phyloP scores from a whole-genome alignment of 2,888 invertebrate species.

The Dicyrtoma fusca region DNA sequence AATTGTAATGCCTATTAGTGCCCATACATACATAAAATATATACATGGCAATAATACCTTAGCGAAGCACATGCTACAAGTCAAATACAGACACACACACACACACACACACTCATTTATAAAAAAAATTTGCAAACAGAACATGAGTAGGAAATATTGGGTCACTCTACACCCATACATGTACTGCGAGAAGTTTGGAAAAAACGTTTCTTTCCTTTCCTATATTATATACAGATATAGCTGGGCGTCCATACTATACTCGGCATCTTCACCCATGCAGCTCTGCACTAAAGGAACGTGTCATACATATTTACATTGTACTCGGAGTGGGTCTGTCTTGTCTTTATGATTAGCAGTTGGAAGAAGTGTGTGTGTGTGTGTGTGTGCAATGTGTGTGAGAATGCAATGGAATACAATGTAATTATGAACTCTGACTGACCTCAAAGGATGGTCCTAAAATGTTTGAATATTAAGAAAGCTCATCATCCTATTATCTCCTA shows the following conservation, averaged over 20 bases:
- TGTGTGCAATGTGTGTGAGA: neutral
- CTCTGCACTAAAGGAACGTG: neutral
- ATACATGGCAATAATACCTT: neutral
- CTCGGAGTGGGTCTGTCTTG: neutral
- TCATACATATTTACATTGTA: neutral
- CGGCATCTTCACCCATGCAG: too few relatives aligned
- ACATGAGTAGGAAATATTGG: too few relatives aligned
- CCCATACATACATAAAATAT: neutral
- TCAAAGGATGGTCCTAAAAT: constrained; percentile 8
- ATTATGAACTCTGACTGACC: constrained; percentile 1
- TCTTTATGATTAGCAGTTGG: too few relatives aligned
- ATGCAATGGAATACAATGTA: neutral
- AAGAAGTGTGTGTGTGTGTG: too few relatives aligned
- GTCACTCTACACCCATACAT: too few relatives aligned
- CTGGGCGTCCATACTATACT: too few relatives aligned
- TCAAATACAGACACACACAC: too few relatives aligned
- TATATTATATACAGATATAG: too few relatives aligned
- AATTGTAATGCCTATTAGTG: neutral
- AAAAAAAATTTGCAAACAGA: too few relatives aligned
- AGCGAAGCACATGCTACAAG: too few relatives aligned
- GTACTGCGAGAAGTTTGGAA: neutral
- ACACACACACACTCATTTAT: too few relatives aligned
- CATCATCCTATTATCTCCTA: neutral
- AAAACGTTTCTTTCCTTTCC: too few relatives aligned
- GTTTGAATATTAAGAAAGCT: neutral